Base-by-base conservation (phyloP, 2,888 invertebrate genomes). In the Leucophenga montana region DNA sequence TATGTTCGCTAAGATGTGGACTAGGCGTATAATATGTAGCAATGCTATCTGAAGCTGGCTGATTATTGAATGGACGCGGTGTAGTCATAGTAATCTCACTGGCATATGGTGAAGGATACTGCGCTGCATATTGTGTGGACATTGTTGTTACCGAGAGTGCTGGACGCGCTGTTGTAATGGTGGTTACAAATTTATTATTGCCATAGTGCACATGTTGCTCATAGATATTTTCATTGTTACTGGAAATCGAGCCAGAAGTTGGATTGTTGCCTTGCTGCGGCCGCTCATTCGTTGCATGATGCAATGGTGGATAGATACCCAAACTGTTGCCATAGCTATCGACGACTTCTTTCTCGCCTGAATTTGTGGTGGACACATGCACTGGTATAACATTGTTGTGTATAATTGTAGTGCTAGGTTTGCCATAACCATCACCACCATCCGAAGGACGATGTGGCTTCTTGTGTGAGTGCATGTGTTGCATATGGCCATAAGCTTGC, bases 371-470 rank as follows among this genome's bases (percentile, higher is more conserved):
- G n/a, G 83, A 72, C 14, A 88, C 39, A 68, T 87, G 87, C 1
- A 87, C 80, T 1, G 88, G 87, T 53, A 88, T 85, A 16, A 87
- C 85, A 71, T 88, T 88, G 66, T 87, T 88, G 72, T 88, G 88
- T 39, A 88, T 88, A 13, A 88, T 85, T 3, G 88, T 87, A 0
- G 87, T 86, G 16, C 80, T 75, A 0, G 83, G 79, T 44, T 83
- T 85, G 11, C 75, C 79, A 20, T 76, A 73, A 16, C 75, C 77
- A n/a, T 22, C 54, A 0, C 6, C 31, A 14, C 66, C 54, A n/a
- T 68, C 44, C 8, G 56, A 46, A 1, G 31, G 66, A 5, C 67
- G 61, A 0, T 71, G 64, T 22, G 69, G 70, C 22, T 76, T 79
- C 44, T 81, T 81, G 64, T 78, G 74, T n/a, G 39, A 18, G 22